These are phyloP conservation scores for Aythya baeri DNA, from an alignment of 2,113 vertebrate species.

Conservation along the genomic window DNA sequence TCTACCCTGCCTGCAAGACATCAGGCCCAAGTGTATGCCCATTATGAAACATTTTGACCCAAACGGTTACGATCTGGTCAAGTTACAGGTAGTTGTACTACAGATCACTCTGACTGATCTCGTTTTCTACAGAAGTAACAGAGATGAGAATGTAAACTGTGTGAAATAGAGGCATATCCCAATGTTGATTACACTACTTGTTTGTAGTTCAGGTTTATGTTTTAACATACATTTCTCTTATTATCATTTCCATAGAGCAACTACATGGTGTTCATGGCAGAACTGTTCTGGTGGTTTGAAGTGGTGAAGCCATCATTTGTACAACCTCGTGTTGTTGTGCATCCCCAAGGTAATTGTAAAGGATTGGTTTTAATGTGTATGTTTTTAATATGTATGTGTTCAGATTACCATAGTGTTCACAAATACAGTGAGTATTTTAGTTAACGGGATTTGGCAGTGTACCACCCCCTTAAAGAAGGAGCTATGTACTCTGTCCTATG, in stretches of 20 bases:
- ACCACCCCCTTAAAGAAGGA: neutral
- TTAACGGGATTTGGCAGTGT: neutral
- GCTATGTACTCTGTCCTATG: neutral
- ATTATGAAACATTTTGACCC: neutral
- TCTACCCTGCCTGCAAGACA: neutral
- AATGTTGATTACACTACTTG: neutral
- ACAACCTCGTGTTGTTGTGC: constrained; percentile 81
- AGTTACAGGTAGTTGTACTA: neutral
- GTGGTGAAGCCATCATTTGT: constrained; percentile 96
- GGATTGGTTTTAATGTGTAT: neutral
- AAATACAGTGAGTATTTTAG: neutral
- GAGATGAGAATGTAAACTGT: neutral
- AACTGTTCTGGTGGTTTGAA: constrained; percentile 98
- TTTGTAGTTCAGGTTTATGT: neutral
- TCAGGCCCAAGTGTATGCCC: neutral
- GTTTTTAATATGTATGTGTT: neutral
- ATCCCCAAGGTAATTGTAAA: constrained; percentile 78
- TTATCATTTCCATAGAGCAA: constrained; percentile 84
- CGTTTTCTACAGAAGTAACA: neutral
- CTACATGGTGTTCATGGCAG: constrained; percentile 97
- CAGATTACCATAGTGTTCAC: neutral
- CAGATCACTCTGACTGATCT: neutral
- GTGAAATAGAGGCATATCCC: neutral
- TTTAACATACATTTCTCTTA: neutral
- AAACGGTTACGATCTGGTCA: accelerated